These are phyloP conservation scores for Periophthalmodon schlosseri DNA, from an alignment of 2,113 vertebrate species.

Conservation along the genomic window DNA sequence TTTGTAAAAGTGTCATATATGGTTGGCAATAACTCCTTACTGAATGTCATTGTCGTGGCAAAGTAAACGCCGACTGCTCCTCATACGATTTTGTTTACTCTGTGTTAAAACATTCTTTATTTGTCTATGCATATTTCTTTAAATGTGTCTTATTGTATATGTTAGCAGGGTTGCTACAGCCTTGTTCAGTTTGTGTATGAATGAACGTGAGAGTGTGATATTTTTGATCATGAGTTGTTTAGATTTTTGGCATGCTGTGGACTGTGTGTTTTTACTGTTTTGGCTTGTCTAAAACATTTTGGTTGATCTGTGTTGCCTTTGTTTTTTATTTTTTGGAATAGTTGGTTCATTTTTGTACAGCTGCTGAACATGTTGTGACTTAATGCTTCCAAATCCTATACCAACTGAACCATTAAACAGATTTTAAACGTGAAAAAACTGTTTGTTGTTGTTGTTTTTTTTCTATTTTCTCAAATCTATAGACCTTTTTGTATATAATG, in stretches of 20 bases:
- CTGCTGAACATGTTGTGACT: slow-evolving; percentile 75
- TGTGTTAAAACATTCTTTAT: slow-evolving; percentile 68
- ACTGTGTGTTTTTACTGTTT: slow-evolving; percentile 76
- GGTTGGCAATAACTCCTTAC: slow-evolving; percentile 70
- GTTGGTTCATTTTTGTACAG: slow-evolving; percentile 67
- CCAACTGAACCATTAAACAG: slow-evolving; percentile 80
- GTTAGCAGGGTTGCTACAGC: slow-evolving; percentile 56
- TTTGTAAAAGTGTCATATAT: slow-evolving; percentile 51
- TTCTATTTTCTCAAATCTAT: neutral
- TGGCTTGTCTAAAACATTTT: slow-evolving; percentile 53
- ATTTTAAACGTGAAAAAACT: slow-evolving; percentile 58
- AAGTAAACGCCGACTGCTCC: slow-evolving; percentile 54
- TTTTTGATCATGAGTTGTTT: slow-evolving; percentile 32
- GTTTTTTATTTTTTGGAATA: slow-evolving; percentile 56
- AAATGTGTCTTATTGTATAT: slow-evolving; percentile 71
- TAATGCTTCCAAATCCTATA: slow-evolving; percentile 81
- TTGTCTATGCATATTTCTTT: slow-evolving; percentile 76
- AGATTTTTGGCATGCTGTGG: slow-evolving; percentile 65
- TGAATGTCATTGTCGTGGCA: slow-evolving; percentile 67
- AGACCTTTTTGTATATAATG: neutral
- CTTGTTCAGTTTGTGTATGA: slow-evolving; percentile 38
- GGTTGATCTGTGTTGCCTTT: slow-evolving; percentile 40
- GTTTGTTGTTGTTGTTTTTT: neutral
- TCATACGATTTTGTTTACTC: slow-evolving; percentile 65
- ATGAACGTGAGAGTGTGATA: slow-evolving; percentile 30